Percentiles rank a stretch among this genome's conserved stretches.
Evolutionary conservation across 1,140 invertebrate genomes (phyloP).

Genomic region (Panulirus ornatus): DNA sequence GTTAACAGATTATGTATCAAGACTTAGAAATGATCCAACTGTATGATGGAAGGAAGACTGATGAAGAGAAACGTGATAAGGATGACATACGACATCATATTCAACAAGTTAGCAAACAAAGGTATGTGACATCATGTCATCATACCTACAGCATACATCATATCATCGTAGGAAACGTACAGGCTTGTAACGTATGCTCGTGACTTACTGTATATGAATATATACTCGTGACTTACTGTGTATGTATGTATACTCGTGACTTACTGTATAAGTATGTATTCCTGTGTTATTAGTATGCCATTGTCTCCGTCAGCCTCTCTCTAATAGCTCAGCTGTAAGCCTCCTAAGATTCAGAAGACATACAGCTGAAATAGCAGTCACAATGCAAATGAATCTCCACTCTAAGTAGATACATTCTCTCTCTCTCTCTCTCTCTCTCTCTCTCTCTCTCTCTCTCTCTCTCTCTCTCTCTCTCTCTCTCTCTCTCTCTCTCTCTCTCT

Average conservation of each 20-base stretch:
- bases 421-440: background rate
- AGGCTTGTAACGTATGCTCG: background rate
- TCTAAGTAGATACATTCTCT: background rate
- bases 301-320: background rate
- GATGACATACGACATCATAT: no score
- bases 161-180: background rate
- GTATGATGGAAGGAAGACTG: no score
- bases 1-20: no score
- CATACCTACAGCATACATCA: background rate
- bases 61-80: no score
- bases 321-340: background rate
- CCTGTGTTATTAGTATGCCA: background rate
- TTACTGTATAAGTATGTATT: background rate
- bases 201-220: background rate
- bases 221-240: background rate
- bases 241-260: background rate
- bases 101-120: no score
- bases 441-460: constrained; percentile 28
- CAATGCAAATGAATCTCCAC: background rate
- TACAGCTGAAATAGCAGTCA: background rate
- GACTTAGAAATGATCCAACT: no score
- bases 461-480: constrained; percentile 30
- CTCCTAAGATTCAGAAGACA: background rate
- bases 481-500: constrained; percentile 16
- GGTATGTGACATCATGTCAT: no score